Evolutionary conservation across 1,140 invertebrate species (phyloP), one percentile per base, ranked within the genome.

Genomic region (Trialeurodes vaporariorum): DNA sequence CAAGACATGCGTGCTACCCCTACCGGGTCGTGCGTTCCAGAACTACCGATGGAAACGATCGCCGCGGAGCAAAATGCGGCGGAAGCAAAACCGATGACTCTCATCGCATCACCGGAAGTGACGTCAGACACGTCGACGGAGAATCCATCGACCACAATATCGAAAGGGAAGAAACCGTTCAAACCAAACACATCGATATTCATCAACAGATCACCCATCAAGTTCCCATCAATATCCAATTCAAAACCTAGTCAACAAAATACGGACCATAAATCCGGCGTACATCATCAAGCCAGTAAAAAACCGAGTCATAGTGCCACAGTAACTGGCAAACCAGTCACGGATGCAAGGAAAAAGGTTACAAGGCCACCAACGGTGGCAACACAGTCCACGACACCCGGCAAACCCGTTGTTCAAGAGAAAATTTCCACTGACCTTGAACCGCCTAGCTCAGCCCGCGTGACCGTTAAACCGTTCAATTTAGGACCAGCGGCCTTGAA

Each of bases 1-100:
- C 64, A 61, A 17, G 65, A 68, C 9, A 34, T 70, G 21, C 34
- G 65, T 5, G 64, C 61, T 34, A 34, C 63, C 17, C 59, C 27
- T 17, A 64, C 59, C 12, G 70, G 68, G 17, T 63, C 67, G n/a
- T 73, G 72, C 66, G 68, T 71, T n/a, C 71, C 71, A 0, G 27
- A 59, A 12, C 60, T 59, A 2, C 58, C 69, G 23, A 61, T 40
- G 65, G 21, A 64, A 64, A 65, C 63, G 9, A 49, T 22, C 25
- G 60, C 5, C 5, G 5, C 60, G 5, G 12, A 58, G 22, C 49
- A 58, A 58, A 58, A n/a, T 58, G 49, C 12, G 22, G 22, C 49
- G 12, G 49, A n/a, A 9, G 21, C 21, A 12, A n/a, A 63, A 63
- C 25, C 62, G 24, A 22, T 61, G 21, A 21, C 40, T n/a, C 1